Evolutionary conservation across 2,113 vertebrate species (phyloP), one percentile per base, ranked within the genome.

Genomic region (Tautogolabrus adspersus): DNA sequence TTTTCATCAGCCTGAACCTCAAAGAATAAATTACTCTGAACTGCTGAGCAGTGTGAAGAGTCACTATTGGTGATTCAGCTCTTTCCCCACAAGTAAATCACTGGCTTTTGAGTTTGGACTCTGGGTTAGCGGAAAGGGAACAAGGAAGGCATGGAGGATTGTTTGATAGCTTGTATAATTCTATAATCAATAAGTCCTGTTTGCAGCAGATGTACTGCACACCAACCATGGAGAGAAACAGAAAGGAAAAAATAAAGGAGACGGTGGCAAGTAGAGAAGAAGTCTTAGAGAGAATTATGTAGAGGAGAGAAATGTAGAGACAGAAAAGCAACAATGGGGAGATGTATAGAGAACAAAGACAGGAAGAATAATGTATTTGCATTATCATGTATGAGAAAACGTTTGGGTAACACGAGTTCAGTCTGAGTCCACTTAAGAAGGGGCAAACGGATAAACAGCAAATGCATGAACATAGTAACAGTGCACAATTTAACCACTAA

Each of bases 121-220:
- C 11, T 15, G 42, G 61, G 30, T 47, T 66, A 3, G 16, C 15
- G 5, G 26, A 69, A 30, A 55, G 42, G 46, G 56, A 64, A 66
- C 34, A 51, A 75, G 37, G 63, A 56, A 65, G 54, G 21, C 18
- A 44, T 15, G 8, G 55, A 73, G 57, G 54, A 59, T 37, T 34
- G 59, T 77, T 64, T 84, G 71, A 86, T 58, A 77, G 19, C 26
- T 77, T 66, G 54, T 80, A 54, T 73, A 78, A 87, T 83, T 71
- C 56, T 21, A 51, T 52, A 69, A 78, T 88, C 82, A 81, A 81
- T 88, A 83, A 57, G 5, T 55, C 19, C 22, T 58, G 30, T 69
- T 78, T 70, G 57, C 34, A 47, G 34, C 40, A 57, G 40, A 66
- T 79, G 46, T 62, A 21, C 72, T 69, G 66, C 49, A 52, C 69